Base-by-base conservation (phyloP, 2,888 invertebrate species). In the Eledone cirrhosa region DNA sequence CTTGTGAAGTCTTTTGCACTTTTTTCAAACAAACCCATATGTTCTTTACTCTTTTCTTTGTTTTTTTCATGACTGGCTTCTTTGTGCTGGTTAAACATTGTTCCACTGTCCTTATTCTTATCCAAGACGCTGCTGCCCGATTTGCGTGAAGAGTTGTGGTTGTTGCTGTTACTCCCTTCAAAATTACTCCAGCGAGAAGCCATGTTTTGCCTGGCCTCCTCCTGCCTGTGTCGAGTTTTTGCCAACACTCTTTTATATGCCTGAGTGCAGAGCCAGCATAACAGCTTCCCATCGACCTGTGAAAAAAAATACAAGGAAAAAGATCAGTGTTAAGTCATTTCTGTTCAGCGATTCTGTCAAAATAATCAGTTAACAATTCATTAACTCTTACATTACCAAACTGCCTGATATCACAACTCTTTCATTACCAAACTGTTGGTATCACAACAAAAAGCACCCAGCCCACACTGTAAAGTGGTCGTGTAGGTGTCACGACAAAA, bases 241-340 rank as follows among this genome's bases (percentile, higher is more conserved):
- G 96, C 95, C 87, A 98, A 91, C 0, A 97, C 97, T 85, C 97
- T 93, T 91, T 97, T 97, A 90, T 95, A 96, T 0, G 97, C 96
- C 86, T 96, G 93, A 24, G 97, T 97, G 91, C 98, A 98, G 80
- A 98, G 92, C 97, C 97, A 98, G 91, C 98, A 98, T 48, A 98
- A 92, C 80, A 97, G 92, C 91, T 97, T 98, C 7, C 97, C 97
- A 91, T 98, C 97, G 83, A 97, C 95, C 97, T 97, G 92, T 78
- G 19, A 0, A 13, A 41, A 3, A 29, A 41, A 22, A 0, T 11
- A 69, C 5, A 69, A 41, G 0, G 31, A 72, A 72, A 29, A 5
- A 41, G 8, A 41, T 1, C 41, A 41, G 5, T 41, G 11, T 33
- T 33, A 33, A 8, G 5, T 8, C 11, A 8, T 41, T 0, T 41